Evolutionary conservation across 2,113 vertebrate genomes (phyloP).

Genomic region (Thymallus thymallus): DNA sequence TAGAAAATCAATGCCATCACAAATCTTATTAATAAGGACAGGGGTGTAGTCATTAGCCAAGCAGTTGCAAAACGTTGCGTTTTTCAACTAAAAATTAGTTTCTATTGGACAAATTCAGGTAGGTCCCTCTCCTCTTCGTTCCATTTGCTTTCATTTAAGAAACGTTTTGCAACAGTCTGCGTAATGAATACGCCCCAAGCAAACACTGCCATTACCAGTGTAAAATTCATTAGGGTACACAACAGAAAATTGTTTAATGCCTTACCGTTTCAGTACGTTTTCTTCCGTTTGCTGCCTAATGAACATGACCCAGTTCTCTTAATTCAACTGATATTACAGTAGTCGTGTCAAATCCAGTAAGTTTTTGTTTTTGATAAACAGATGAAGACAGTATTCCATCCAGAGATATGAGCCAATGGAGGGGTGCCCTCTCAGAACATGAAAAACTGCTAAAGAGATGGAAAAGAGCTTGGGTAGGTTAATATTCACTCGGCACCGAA

Average conservation of each 20-base stretch:
- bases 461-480: slow-evolving; percentile 85
- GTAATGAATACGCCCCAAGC: too few relatives aligned
- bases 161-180: too few relatives aligned
- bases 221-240: too few relatives aligned
- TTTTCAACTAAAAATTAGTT: too few relatives aligned
- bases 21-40: not conserved
- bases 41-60: not conserved
- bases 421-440: slow-evolving; percentile 77
- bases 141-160: too few relatives aligned
- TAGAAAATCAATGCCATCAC: not conserved
- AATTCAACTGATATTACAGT: not conserved
- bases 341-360: not conserved
- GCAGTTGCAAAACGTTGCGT: too few relatives aligned
- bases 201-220: not conserved
- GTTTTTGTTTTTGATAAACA: slow-evolving; percentile 63
- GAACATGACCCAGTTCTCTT: not conserved
- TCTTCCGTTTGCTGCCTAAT: not conserved
- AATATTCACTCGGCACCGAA: not conserved
- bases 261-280: not conserved
- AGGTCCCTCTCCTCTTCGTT: too few relatives aligned
- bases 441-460: slow-evolving; percentile 83
- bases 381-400: slow-evolving; percentile 71
- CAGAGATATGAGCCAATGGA: slow-evolving; percentile 83
- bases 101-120: too few relatives aligned
- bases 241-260: not conserved